Evolutionary conservation across 2,888 invertebrate species (phyloP), one percentile per base, ranked within the genome.

Genomic region (Osmoderma eremita): DNA sequence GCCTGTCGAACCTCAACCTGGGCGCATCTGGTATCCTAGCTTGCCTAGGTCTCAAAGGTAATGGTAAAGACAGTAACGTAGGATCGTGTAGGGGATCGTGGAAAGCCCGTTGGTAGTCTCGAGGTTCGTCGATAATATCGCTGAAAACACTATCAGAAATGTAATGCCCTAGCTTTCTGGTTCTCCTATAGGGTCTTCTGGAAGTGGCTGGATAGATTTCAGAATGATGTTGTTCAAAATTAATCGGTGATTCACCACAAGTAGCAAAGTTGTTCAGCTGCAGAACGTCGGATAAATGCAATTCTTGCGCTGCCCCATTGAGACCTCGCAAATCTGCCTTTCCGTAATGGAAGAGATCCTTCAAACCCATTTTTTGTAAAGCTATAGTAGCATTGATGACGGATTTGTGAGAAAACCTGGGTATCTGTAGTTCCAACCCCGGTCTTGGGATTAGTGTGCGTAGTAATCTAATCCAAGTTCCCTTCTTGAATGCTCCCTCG

Each of bases 221-320:
- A 1, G 90, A 86, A 73, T 93, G 93, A 78, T 93, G 93, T 15
- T 61, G 58, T 63, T 90, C 88, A 36, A 91, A 91, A 20, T 87
- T 89, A 18, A 90, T 86, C 58, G 87, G 41, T 15, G 36, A 88
- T 75, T 93, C 93, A 0, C 91, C 93, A 72, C 94, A 94, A 12
- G 92, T 93, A 67, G 90, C 90, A 79, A 94, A 94, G n/a, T 90
- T 88, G 70, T 93, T 93, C 70, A 91, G 86, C 83, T 94, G 93
- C 61, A 94, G 84, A 85, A 94, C 89, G 77, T 94, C 94, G 0
- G 93, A 91, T n/a, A 95, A 83, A 77, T 90, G 90, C 3, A 95
- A 85, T 75, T 93, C 93, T 72, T 91, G 91, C 1, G 91, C 89
- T 4, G 87, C 84, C 0, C 94, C 94, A 71, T 93, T 95, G 56